Percentiles rank a stretch among this genome's conserved stretches.
These are phyloP conservation scores for Thunnus albacares DNA, from an alignment of 2,797 vertebrate genomes.

Conservation along the genomic window DNA sequence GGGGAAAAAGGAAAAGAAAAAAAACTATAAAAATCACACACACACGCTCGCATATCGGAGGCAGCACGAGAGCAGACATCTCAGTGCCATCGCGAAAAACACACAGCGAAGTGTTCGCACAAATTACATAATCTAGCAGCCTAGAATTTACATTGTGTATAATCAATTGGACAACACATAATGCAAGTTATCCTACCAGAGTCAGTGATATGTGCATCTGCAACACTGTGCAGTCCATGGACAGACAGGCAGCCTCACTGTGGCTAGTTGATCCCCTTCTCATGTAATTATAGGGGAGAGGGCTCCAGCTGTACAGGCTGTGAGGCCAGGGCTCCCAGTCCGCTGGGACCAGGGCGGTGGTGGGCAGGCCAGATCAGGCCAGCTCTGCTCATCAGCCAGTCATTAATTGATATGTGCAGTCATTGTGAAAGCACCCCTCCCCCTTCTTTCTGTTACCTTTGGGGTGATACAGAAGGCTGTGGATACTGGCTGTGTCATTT, in stretches of 20 bases:
- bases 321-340: slow-evolving; percentile 74
- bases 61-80: slow-evolving; percentile 21
- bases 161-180: slow-evolving; percentile 43
- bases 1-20: slow-evolving; percentile 1
- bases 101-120: slow-evolving; percentile 42
- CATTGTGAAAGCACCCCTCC: slow-evolving; percentile 70
- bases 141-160: slow-evolving; percentile 34
- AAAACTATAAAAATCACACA: slow-evolving; percentile 28
- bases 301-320: slow-evolving; percentile 85
- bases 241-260: slow-evolving; percentile 75
- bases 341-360: slow-evolving; percentile 76
- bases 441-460: slow-evolving; percentile 64
- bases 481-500: slow-evolving; percentile 43
- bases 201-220: slow-evolving; percentile 38
- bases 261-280: slow-evolving; percentile 79
- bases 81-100: slow-evolving; percentile 11
- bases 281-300: slow-evolving; percentile 86
- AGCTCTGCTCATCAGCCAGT: slow-evolving; percentile 79
- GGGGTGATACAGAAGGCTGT: slow-evolving; percentile 29
- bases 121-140: slow-evolving; percentile 53
- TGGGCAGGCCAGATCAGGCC: slow-evolving; percentile 78
- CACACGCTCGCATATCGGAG: slow-evolving; percentile 37
- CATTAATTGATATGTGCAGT: slow-evolving; percentile 89
- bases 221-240: slow-evolving; percentile 25
- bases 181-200: slow-evolving; percentile 32